Percentiles rank a stretch among this genome's conserved stretches.
Evolutionary conservation across 1,140 invertebrate species (phyloP).

Genomic region (Eufriesea mexicana): DNA sequence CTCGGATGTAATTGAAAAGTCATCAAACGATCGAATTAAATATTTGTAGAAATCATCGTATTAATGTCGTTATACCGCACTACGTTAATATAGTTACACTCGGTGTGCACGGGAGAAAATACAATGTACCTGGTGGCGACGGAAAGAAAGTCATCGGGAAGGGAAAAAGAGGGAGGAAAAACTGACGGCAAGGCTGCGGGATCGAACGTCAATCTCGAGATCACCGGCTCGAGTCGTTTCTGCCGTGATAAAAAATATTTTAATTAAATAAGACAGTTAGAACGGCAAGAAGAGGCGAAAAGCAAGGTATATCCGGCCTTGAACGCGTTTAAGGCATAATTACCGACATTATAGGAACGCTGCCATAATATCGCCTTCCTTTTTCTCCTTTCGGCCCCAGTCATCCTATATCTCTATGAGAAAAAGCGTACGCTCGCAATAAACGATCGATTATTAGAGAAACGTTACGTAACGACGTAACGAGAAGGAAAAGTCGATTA

Average conservation of each 20-base stretch:
- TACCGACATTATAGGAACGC: constrained; percentile 3
- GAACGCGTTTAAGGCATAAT: constrained; percentile 32
- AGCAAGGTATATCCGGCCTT: constrained; percentile 12
- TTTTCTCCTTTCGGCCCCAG: background rate
- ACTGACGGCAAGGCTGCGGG: too few relatives aligned
- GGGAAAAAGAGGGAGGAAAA: background rate
- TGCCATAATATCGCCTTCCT: background rate
- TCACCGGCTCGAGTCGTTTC: background rate
- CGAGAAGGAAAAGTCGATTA: background rate
- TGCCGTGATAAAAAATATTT: background rate
- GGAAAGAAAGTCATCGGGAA: too few relatives aligned
- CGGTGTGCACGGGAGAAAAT: too few relatives aligned
- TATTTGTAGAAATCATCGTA: too few relatives aligned
- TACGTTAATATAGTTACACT: too few relatives aligned
- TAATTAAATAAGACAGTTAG: constrained; percentile 31
- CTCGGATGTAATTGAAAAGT: too few relatives aligned
- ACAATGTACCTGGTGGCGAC: too few relatives aligned
- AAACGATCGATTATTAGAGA: background rate
- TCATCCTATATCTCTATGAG: background rate
- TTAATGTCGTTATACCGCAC: background rate
- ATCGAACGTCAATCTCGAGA: background rate
- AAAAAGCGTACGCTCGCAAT: background rate
- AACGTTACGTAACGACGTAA: background rate
- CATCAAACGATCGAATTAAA: too few relatives aligned
- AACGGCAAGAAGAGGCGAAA: background rate